phyloP scores from a whole-genome alignment of 2,797 vertebrate species.

The Limnodromus scolopaceus region DNA sequence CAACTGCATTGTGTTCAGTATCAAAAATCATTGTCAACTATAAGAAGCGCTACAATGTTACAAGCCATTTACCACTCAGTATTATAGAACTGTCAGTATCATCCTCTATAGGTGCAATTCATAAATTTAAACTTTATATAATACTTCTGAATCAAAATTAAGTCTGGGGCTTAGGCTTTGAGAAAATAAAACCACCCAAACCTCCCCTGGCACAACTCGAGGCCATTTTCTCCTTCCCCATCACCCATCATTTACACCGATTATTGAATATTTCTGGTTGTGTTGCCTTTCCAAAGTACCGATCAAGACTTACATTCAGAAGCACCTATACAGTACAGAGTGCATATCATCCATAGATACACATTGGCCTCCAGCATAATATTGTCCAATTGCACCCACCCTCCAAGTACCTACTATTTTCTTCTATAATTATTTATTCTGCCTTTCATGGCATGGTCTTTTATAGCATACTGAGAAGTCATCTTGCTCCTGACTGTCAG shows the following conservation, averaged over 20 bases:
- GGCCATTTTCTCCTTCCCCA: background rate
- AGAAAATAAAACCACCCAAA: too few relatives aligned
- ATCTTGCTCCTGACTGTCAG: background rate
- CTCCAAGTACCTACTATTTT: background rate
- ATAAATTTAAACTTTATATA: background rate
- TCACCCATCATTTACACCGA: background rate
- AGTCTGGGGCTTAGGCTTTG: background rate
- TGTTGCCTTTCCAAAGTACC: background rate
- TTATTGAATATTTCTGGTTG: background rate
- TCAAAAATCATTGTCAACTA: background rate
- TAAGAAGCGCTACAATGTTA: background rate
- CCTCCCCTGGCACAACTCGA: background rate
- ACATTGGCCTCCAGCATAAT: background rate
- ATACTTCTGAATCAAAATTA: background rate
- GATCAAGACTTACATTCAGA: background rate
- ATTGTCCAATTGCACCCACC: background rate
- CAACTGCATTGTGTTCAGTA: background rate
- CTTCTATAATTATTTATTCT: background rate
- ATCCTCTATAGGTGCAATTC: background rate
- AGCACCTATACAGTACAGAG: background rate
- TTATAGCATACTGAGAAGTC: background rate
- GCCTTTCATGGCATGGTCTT: background rate
- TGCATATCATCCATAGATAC: background rate
- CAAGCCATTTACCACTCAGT: background rate
- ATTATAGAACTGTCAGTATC: background rate